These are phyloP conservation scores for Drosophila planitibia DNA, from an alignment of 2,888 invertebrate genomes.

Conservation along the genomic window DNA sequence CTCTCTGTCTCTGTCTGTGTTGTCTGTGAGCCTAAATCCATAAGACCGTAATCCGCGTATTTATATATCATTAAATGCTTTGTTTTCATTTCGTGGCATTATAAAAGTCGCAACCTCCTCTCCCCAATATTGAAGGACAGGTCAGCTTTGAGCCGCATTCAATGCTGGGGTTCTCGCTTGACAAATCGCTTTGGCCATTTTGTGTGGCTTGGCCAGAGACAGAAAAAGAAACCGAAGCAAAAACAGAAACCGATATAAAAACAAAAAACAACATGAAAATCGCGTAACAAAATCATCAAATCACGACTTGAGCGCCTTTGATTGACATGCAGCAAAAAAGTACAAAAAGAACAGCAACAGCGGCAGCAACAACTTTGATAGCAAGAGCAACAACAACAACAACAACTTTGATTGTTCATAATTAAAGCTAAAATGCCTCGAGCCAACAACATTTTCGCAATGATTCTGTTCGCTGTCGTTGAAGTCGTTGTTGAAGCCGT, in stretches of 20 bases:
- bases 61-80: conserved; percentile 58
- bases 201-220: conserved; percentile 24
- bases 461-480: conserved; percentile 54
- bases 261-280: conserved; percentile 4
- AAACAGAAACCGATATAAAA: not conserved
- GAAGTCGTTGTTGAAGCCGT: conserved; percentile 17
- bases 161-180: conserved; percentile 44
- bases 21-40: conserved; percentile 21
- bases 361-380: conserved; percentile 32
- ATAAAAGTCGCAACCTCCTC: conserved; percentile 24
- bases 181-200: conserved; percentile 48
- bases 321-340: conserved; percentile 67
- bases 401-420: conserved; percentile 71
- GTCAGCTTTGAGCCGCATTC: conserved; percentile 37
- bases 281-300: conserved; percentile 73
- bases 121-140: conserved; percentile 50
- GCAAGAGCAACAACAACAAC: conserved; percentile 45
- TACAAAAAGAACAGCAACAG: conserved; percentile 7
- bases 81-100: conserved; percentile 42
- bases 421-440: conserved; percentile 67
- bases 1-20: not conserved
- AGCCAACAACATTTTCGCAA: conserved; percentile 72
- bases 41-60: conserved; percentile 34
- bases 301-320: conserved; percentile 76
- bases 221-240: not conserved